Evolutionary conservation across 2,888 invertebrate species (phyloP).

Genomic region (Stenodema calcarata): DNA sequence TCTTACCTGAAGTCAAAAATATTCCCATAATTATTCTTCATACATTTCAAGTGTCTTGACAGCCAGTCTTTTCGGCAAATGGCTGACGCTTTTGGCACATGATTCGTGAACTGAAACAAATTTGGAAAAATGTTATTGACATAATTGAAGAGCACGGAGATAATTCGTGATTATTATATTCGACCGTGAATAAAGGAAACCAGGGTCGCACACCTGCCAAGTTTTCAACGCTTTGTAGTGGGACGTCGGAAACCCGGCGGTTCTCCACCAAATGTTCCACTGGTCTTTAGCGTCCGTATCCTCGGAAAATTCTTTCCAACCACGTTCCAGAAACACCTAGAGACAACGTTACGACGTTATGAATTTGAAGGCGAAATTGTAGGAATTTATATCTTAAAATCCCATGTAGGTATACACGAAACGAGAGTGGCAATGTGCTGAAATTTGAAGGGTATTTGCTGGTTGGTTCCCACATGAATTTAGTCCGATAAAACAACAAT

Average conservation of each 20-base stretch:
- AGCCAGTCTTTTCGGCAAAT: slow-evolving; percentile 84
- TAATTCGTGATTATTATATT: no score
- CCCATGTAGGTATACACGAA: no score
- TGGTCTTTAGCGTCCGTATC: slow-evolving; percentile 67
- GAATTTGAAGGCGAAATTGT: not conserved
- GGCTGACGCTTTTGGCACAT: slow-evolving; percentile 83
- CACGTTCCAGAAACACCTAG: slow-evolving; percentile 67
- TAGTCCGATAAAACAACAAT: no score
- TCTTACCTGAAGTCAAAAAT: slow-evolving; percentile 80
- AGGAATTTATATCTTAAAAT: no score
- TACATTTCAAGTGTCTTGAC: slow-evolving; percentile 77
- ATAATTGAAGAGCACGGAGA: not conserved
- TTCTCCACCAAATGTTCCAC: slow-evolving; percentile 89
- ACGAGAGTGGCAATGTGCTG: no score
- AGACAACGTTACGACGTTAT: not conserved
- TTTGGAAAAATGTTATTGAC: not conserved
- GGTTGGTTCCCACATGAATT: no score
- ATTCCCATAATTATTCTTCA: slow-evolving; percentile 81
- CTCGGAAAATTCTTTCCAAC: slow-evolving; percentile 79
- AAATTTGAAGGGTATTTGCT: no score
- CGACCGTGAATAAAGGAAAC: no score
- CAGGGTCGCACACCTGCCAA: slow-evolving; percentile 52
- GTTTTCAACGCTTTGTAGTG: slow-evolving; percentile 65
- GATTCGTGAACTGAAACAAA: slow-evolving; percentile 74
- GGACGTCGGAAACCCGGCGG: slow-evolving; percentile 74